Conservation (phyloP, 2,113 vertebrate species). For the human (Homo sapiens) region GRCh38 chr5:138514001-138514500, state of each 20-base stretch:
- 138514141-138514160: not conserved
- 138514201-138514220: not conserved
- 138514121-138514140: not conserved
- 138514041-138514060: not conserved
- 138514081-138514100: not conserved
- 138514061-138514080: not conserved
- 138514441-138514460: no score
- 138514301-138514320: no score
- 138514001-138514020: not conserved
- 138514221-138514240: not conserved
- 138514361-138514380: not conserved
- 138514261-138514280: not conserved
- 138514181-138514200: not conserved
- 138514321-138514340: no score
- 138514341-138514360: not conserved
- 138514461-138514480: no score
- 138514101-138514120: not conserved
- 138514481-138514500: no score
- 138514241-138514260: not conserved
- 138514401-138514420: no score
- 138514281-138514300: no score
- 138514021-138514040: not conserved
- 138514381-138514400: no score
- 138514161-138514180: not conserved
- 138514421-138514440: no score